Evolutionary conservation across 2,797 vertebrate species (phyloP), one percentile per base, ranked within the genome.

Genomic region (Myioborus melanocephalus): DNA sequence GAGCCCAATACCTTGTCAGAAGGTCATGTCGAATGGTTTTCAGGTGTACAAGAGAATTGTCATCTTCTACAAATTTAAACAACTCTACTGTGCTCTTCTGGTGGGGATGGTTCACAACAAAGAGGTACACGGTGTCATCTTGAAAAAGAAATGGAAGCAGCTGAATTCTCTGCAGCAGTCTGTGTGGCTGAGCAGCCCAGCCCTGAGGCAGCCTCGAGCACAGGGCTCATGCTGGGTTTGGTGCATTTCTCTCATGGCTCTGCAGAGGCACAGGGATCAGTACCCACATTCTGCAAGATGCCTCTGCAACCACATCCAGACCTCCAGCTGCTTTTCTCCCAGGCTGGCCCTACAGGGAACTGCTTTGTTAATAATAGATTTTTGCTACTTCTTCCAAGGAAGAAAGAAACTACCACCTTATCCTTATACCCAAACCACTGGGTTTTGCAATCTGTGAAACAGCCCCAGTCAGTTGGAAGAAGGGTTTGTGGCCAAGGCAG

Each of bases 31-130:
- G 98, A 92, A 99, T 97, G 34, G 99, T 99, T 98, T 98, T 99
- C 95, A 99, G 77, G 92, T 99, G 97, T 37, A 97, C 23, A 39
- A 99, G 98, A 91, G 98, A 97, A 87, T 88, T 97, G 49, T 98
- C 97, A 14, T 99, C 98, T 73, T 99, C 98, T 26, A 97, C 77
- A 96, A 98, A 99, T 89, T 92, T 97, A 95, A 99, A 99, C 82
- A 99, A 75, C 89, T 99, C 99, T n/a, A 99, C 97, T 12, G 98
- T 98, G 95, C 98, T 98, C 70, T 97, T 97, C 70, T 93, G 88
- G 44, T 98, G 94, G 43, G 99, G 99, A 93, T 99, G 99, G 98
- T 98, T 99, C 79, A 99, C 98, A 83, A 99, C 98, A 83, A 99
- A 99, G 55, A 99, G 98, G 95, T 99, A 99, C 43, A 99, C 94